phyloP scores from a whole-genome alignment of 2,797 vertebrate species.

The Bufotes viridis region DNA sequence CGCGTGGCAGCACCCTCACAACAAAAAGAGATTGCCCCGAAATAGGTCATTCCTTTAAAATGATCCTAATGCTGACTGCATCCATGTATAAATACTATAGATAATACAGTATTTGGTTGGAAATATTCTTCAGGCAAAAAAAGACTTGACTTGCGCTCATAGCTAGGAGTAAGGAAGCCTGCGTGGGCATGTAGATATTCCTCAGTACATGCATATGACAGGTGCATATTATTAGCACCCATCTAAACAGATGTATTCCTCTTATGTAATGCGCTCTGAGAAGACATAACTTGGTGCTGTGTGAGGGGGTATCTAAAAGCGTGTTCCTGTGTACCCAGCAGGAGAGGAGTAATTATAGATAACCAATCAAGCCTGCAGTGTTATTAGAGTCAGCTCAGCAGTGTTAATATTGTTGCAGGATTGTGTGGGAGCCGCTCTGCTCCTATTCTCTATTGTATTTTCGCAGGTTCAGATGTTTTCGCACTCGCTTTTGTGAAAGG shows the following conservation, averaged over 20 bases:
- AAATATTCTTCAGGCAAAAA: background rate
- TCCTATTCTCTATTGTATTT: conserved; percentile 50
- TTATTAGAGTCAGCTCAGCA: conserved; percentile 62
- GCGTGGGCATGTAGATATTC: conserved; percentile 7
- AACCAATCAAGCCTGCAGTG: conserved; percentile 60
- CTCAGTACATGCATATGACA: background rate
- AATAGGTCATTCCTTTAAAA: background rate
- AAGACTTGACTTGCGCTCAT: background rate
- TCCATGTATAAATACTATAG: background rate
- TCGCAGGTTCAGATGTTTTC: conserved; percentile 47
- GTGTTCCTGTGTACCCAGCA: conserved; percentile 48
- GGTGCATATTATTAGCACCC: conserved; percentile 32
- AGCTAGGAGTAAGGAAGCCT: background rate
- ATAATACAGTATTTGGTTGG: background rate
- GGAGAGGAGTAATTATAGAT: conserved; percentile 65
- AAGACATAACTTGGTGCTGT: background rate
- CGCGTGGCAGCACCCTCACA: background rate
- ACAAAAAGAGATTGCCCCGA: background rate
- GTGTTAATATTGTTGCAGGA: conserved; percentile 56
- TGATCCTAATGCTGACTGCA: background rate
- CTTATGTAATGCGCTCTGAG: conserved; percentile 12
- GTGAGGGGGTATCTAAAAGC: conserved; percentile 2
- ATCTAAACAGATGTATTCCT: background rate
- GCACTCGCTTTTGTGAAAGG: conserved; percentile 33
- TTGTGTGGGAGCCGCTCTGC: conserved; percentile 51